Base-by-base conservation (phyloP, 2,797 vertebrate species). In the Gymnothorax javanicus region DNA sequence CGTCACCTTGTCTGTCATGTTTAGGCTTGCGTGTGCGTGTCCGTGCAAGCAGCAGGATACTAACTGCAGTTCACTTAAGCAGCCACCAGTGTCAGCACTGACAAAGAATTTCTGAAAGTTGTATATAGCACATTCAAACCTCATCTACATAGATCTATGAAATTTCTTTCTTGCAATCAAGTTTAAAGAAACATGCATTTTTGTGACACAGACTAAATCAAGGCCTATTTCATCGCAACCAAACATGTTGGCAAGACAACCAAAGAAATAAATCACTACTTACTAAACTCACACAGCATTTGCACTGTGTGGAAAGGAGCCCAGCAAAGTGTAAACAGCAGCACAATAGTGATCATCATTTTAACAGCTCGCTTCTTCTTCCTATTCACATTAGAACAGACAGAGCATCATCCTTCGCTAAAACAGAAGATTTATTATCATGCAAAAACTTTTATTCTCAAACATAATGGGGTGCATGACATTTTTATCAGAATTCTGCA, bases 281-380 rank as follows among this genome's bases (percentile, higher is more conserved):
- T 91, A 97, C 97, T 93, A 91, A 96, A 97, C 90, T 97, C 97
- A 81, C 96, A 96, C 64, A 97, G 92, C 95, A 97, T 97, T 92
- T 97, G 96, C 9, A 97, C 95, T 0, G 95, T 96, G 88, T 97
- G 97, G 90, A 97, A 97, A 0, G 96, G 97, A 0, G 97, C 96
- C 97, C 97, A 97, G 90, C 96, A 97, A 77, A 97, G 71, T 6
- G 96, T 96, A 91, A 97, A 97, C 3, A 97, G 94, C 86, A 97
- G 90, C 67, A 97, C 97, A 0, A 97, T 94, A 2, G 96, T 97
- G 87, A 97, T 91, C 96, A 97, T 97, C 96, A 97, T 97, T 92
- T 96, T 97, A 0, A 97, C 95, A 0, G 97, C 97, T 87, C 96
- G 92, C 85, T 97, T 97, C 93, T 97, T 97, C 90, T 96, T 97